Base-by-base conservation (phyloP, 2,888 invertebrate species). In the Cataglyphis albicans region DNA sequence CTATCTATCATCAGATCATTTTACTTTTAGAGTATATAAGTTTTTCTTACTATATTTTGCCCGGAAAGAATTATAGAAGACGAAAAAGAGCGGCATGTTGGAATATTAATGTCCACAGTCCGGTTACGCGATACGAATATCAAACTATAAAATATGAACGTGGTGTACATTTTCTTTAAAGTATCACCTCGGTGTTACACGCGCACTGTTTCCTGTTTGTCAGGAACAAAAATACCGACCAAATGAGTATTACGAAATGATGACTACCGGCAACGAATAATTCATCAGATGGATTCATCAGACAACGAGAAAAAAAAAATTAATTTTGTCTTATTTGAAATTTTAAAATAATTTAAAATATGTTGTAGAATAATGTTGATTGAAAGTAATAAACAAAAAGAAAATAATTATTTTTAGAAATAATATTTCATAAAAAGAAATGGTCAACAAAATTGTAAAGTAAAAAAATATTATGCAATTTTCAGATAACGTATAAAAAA, bases 51-150 rank as follows among this genome's bases (percentile, higher is more conserved):
- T 73, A 80, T 86, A 87, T 52, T 74, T 74, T 81, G 73, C 72
- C 72, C 59, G 59, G 81, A 48, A 82, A 67, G 64, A 29, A 29
- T 29, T 29, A 29, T 29, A 29, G 29, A 81, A 2, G 61, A 74
- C 72, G 82, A 84, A 84, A 88, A 86, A 88, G 72, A 84, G 83
- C 81, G 48, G 1, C 67, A 48, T 9, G 57, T 7, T 55, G 25
- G 87, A 83, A 83, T 84, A 87, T 88, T 80, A 88, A 86, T 82
- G 78, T 41, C 52, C 57, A 59, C 75, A 80, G 76, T 81, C 63
- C 63, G 84, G 59, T 72, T 70, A 59, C 10, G 25, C 35, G 38
- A 55, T 52, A 52, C 41, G 21, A 74, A 76, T 81, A 52, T 48
- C 44, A 29, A 52, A 7, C 12, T 61, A 7, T 78, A 74, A 74